A percentile compares a stretch with the other conserved stretches of the same genome.
phyloP scores from a whole-genome alignment of 2,797 vertebrate genomes.

The Champsocephalus gunnari region DNA sequence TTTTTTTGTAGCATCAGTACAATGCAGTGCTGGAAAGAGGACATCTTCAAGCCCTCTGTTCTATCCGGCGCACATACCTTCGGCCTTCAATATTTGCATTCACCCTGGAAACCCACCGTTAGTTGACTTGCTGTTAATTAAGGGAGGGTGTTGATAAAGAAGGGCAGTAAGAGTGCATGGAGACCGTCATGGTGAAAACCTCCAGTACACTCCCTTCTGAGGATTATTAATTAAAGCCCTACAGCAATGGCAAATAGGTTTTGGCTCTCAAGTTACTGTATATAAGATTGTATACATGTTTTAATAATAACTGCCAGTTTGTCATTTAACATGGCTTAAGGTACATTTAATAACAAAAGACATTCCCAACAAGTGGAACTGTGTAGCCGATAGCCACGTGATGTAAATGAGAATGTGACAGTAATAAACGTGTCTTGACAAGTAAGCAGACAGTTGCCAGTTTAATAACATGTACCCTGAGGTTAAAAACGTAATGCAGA shows the following conservation, averaged over 20 bases:
- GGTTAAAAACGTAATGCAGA: background rate
- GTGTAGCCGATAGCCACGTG: conserved; percentile 40
- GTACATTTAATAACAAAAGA: conserved; percentile 58
- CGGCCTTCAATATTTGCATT: conserved; percentile 66
- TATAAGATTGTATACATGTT: conserved; percentile 19
- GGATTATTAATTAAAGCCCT: conserved; percentile 61
- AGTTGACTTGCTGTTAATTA: conserved; percentile 78
- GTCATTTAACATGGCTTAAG: conserved; percentile 52
- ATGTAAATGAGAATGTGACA: conserved; percentile 36
- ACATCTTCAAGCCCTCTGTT: conserved; percentile 25
- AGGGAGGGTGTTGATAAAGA: conserved; percentile 68
- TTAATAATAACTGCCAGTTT: conserved; percentile 34
- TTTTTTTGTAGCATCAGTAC: conserved; percentile 46
- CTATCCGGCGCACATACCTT: conserved; percentile 44
- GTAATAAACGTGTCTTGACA: conserved; percentile 48
- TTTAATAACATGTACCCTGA: conserved; percentile 24
- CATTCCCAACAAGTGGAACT: conserved; percentile 41
- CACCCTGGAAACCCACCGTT: conserved; percentile 74
- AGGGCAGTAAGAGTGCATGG: conserved; percentile 29
- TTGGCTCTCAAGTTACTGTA: background rate
- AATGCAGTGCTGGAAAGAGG: conserved; percentile 6
- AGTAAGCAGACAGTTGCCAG: conserved; percentile 29
- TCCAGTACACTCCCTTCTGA: conserved; percentile 21
- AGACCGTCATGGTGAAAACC: conserved; percentile 46
- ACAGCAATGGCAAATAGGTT: conserved; percentile 19